Conservation (phyloP, 2,888 invertebrate species). For the Neria commutata region DNA sequence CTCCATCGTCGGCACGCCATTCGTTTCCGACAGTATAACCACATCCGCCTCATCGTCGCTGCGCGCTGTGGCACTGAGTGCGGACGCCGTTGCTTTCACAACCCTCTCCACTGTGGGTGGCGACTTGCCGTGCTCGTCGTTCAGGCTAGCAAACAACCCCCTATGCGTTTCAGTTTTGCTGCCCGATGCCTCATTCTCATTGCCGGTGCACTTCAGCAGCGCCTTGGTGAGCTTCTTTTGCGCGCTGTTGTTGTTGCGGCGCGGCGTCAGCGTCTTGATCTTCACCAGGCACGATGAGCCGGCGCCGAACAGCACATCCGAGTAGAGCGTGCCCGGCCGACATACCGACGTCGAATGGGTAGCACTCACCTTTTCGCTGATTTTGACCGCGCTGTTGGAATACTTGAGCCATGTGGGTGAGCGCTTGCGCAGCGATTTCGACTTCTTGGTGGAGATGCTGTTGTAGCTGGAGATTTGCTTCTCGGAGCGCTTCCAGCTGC, state of each 20-base stretch:
- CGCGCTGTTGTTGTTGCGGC: slow-evolving; percentile 22
- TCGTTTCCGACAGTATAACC: slow-evolving; percentile 26
- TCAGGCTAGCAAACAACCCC: slow-evolving; percentile 28
- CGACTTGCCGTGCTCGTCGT: neutral
- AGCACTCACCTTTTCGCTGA: slow-evolving; percentile 22
- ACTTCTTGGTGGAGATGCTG: slow-evolving; percentile 29
- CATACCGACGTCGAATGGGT: slow-evolving; percentile 31
- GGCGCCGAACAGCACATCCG: slow-evolving; percentile 40
- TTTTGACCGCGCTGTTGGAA: slow-evolving; percentile 23
- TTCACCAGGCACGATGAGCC: slow-evolving; percentile 34
- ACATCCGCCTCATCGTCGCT: slow-evolving; percentile 25
- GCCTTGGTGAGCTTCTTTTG: slow-evolving; percentile 34
- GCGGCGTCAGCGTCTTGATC: slow-evolving; percentile 33
- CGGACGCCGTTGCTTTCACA: neutral
- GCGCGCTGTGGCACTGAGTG: neutral
- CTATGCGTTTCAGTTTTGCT: slow-evolving; percentile 28
- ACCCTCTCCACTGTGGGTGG: neutral
- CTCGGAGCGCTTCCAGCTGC: slow-evolving; percentile 39
- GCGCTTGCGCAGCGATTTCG: slow-evolving; percentile 30
- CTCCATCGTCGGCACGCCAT: slow-evolving; percentile 4
- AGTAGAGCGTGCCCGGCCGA: slow-evolving; percentile 39
- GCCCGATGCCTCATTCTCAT: slow-evolving; percentile 13
- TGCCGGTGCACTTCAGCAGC: slow-evolving; percentile 26
- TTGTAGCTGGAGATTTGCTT: slow-evolving; percentile 30
- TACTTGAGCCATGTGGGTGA: slow-evolving; percentile 37